phyloP scores from a whole-genome alignment of 1,140 invertebrate genomes.

The Drosophila grimshawi region DNA sequence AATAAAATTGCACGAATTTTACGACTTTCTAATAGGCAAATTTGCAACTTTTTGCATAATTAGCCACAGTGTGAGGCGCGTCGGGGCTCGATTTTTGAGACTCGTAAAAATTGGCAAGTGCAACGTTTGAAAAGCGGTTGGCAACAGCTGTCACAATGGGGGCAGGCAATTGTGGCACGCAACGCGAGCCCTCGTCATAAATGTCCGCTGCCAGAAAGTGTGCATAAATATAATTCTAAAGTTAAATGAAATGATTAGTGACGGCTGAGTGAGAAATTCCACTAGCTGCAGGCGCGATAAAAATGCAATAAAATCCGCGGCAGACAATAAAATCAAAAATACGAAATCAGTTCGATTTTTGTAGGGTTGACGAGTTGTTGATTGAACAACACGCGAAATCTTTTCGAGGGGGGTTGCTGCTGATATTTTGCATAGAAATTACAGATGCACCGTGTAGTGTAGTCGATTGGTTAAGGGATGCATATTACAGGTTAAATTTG shows the following conservation, averaged over 20 bases:
- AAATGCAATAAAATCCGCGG: conserved; percentile 71
- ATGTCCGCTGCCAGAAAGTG: conserved; percentile 45
- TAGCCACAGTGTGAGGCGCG: conserved; percentile 55
- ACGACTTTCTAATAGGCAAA: conserved; percentile 79
- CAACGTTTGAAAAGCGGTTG: conserved; percentile 24
- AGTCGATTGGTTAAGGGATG: conserved; percentile 13
- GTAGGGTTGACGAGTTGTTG: conserved; percentile 63
- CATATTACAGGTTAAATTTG: conserved; percentile 20
- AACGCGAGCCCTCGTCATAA: conserved; percentile 56
- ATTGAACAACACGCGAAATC: conserved; percentile 2
- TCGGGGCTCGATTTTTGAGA: conserved; percentile 9
- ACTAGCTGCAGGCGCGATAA: conserved; percentile 70
- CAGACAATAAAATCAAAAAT: conserved; percentile 49
- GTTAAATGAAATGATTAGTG: conserved; percentile 79
- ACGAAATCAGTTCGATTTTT: conserved; percentile 57
- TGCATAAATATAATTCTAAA: conserved; percentile 78
- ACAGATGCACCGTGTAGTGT: neutral
- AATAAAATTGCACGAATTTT: conserved; percentile 61
- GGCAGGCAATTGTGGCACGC: neutral
- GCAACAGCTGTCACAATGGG: conserved; percentile 54
- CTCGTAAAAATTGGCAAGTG: conserved; percentile 74
- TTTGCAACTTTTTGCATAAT: conserved; percentile 77
- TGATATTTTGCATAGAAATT: conserved; percentile 52
- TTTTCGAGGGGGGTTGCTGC: conserved; percentile 9
- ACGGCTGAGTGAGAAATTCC: conserved; percentile 58